phyloP scores from a whole-genome alignment of 1,140 invertebrate species.

The Semibalanus balanoides region DNA sequence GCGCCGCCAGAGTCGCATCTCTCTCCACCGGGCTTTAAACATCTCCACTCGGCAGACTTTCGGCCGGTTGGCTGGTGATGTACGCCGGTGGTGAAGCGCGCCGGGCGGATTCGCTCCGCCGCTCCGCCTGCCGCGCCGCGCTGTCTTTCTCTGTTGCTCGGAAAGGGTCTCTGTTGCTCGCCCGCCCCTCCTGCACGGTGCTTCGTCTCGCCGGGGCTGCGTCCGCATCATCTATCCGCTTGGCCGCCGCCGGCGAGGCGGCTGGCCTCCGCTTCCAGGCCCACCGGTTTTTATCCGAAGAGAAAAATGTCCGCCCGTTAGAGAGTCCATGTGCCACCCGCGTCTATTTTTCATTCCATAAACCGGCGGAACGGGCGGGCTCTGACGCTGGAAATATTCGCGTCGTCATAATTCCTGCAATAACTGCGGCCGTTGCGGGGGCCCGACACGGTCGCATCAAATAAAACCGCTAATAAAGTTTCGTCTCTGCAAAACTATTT shows the following conservation, averaged over 20 bases:
- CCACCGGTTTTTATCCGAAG: background rate
- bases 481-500: background rate
- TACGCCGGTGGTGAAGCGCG: too few species aligned
- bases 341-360: background rate
- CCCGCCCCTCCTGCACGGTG: too few species aligned
- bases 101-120: too few species aligned
- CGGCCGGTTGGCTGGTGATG: too few species aligned
- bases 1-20: too few species aligned
- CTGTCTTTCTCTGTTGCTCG: too few species aligned
- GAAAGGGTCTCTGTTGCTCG: background rate
- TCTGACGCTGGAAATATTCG: background rate
- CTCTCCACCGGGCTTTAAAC: too few species aligned
- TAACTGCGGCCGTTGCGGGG: background rate
- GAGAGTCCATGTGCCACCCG: background rate
- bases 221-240: background rate
- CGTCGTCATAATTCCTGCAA: background rate
- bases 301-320: background rate
- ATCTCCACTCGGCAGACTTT: too few species aligned
- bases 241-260: background rate
- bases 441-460: background rate
- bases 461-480: conserved; percentile 2
- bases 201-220: background rate
- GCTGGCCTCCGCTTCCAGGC: background rate
- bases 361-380: background rate
- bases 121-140: too few species aligned